Base-by-base conservation (phyloP, 2,113 vertebrate species). In the Myotis davidii region DNA sequence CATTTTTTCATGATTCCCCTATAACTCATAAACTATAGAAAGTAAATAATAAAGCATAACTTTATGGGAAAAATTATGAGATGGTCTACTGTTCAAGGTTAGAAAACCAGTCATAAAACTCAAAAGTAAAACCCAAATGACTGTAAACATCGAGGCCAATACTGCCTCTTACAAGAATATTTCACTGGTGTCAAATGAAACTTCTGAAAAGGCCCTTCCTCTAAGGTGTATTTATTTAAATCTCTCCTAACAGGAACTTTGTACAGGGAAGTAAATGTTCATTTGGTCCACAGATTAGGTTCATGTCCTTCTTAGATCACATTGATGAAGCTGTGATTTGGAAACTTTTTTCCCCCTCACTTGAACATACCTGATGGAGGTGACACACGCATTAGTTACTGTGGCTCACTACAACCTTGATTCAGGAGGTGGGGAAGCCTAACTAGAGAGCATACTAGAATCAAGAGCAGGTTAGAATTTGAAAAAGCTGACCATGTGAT, bases 141-240 rank as follows among this genome's bases (percentile, higher is more conserved):
- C 78, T 61, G 2, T 91, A 86, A 86, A 96, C 93, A 85, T 29
- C 12, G 5, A 92, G 37, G 27, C 11, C 77, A 92, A 91, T 10
- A 32, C 18, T 91, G 73, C 23, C 70, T 72, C 77, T 76, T 45
- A 61, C 17, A 78, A 88, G 88, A 94, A 29, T 90, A 42, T 88
- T 90, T 94, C 42, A 45, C 27, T 45, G 54, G 54, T 77, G 67
- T 88, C 34, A 73, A 82, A 73, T 77, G 83, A 90, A 94, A 91
- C 72, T 84, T 59, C 65, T 67, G 23, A 81, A 82, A 92, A 92
- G 61, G 54, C 32, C 85, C 77, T 94, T 78, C 77, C 84, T 85
- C 82, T 81, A 50, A 77, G 65, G 81, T 76, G 6, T 84, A 85
- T 95, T 96, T 95, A 82, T 88, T 88, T 92, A 96, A 95, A 95